A percentile compares a stretch with the other conserved stretches of the same genome.
phyloP scores from a whole-genome alignment of 2,113 vertebrate genomes.

The Myotis yumanensis region DNA sequence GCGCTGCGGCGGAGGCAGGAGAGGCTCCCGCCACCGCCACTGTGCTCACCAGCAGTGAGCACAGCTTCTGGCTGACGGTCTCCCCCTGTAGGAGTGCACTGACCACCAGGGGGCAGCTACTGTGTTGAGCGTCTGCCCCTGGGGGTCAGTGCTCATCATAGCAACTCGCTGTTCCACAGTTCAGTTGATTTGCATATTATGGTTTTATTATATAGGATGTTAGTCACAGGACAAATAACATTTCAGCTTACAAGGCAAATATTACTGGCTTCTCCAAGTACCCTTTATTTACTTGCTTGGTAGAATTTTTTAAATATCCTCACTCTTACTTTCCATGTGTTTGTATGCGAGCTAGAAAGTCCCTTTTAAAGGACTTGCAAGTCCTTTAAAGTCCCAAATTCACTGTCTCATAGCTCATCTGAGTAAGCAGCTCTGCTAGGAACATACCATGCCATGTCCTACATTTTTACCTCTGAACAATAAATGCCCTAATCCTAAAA shows the following conservation, averaged over 20 bases:
- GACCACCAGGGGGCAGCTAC: too few relatives aligned
- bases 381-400: background rate
- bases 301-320: background rate
- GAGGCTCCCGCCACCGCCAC: too few relatives aligned
- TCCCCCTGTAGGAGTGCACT: too few relatives aligned
- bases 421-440: background rate
- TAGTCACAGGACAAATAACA: background rate
- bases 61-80: too few relatives aligned
- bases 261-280: background rate
- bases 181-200: too few relatives aligned
- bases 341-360: background rate
- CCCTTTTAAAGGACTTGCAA: background rate
- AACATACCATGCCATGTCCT: background rate
- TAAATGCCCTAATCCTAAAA: slow-evolving; percentile 22
- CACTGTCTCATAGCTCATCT: background rate
- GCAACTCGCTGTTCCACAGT: too few relatives aligned
- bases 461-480: background rate
- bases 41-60: too few relatives aligned
- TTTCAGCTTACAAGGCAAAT: background rate
- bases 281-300: background rate
- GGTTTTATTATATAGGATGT: too few relatives aligned
- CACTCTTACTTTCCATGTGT: background rate
- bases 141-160: too few relatives aligned
- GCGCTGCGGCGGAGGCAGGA: too few relatives aligned
- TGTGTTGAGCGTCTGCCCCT: too few relatives aligned